These are phyloP conservation scores for Drosophila tropicalis DNA, from an alignment of 1,140 invertebrate species.

Conservation along the genomic window DNA sequence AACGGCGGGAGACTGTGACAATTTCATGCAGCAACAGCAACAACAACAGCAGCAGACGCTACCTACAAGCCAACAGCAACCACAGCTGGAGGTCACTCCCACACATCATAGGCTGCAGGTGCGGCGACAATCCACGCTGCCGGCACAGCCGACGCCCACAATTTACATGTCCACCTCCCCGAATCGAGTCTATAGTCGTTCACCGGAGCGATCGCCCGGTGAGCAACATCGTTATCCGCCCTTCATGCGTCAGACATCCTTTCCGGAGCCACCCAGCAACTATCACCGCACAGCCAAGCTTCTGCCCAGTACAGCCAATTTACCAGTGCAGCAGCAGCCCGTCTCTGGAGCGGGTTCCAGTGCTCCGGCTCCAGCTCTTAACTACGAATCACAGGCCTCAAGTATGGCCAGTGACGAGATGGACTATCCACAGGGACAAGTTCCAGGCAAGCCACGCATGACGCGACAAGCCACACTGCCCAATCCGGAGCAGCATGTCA, in stretches of 20 bases:
- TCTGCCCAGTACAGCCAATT: constrained; percentile 63
- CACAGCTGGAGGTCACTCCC: constrained; percentile 56
- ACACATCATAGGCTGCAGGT: constrained; percentile 78
- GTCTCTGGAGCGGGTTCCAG: constrained; percentile 22
- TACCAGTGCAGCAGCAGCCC: constrained; percentile 26
- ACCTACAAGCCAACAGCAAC: constrained; percentile 36
- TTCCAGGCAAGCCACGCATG: constrained; percentile 68
- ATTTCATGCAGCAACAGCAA: constrained; percentile 65
- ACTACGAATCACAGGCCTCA: constrained; percentile 66
- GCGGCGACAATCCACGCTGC: constrained; percentile 81
- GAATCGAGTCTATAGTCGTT: constrained; percentile 78
- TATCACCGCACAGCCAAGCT: constrained; percentile 73
- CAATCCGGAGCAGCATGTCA: constrained; percentile 82
- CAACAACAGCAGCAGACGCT: constrained; percentile 39
- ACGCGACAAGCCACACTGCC: constrained; percentile 79
- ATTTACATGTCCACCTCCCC: constrained; percentile 83
- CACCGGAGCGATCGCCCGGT: constrained; percentile 77
- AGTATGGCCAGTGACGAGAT: constrained; percentile 68
- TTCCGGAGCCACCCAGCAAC: constrained; percentile 65
- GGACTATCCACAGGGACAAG: constrained; percentile 43
- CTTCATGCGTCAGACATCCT: constrained; percentile 80
- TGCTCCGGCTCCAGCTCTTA: constrained; percentile 44
- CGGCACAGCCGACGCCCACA: constrained; percentile 70
- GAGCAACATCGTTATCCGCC: constrained; percentile 82
- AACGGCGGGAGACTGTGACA: constrained; percentile 66